Evolutionary conservation across 2,113 vertebrate species (phyloP).

Genomic region (Platanista minor): DNA sequence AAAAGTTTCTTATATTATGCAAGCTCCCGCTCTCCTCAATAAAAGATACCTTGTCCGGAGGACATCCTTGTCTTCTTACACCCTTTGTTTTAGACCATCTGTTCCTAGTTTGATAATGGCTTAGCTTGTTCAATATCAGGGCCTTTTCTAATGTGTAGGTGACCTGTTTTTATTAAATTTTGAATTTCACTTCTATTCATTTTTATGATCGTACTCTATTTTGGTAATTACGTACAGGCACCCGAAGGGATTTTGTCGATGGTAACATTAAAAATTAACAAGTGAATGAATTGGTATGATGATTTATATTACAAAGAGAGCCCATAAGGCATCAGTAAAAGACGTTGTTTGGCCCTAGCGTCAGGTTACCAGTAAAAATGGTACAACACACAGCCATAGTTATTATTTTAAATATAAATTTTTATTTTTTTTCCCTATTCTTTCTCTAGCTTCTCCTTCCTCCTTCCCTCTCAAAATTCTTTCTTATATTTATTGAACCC

Average conservation of each 20-base stretch:
- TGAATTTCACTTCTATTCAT: conserved; percentile 65
- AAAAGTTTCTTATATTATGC: background rate
- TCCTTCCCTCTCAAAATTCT: background rate
- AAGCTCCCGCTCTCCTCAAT: background rate
- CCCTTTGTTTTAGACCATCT: conserved; percentile 65
- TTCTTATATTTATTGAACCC: background rate
- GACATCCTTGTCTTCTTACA: conserved; percentile 30
- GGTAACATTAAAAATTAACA: conserved; percentile 71
- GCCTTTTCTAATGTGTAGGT: conserved; percentile 59
- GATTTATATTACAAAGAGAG: conserved; percentile 51
- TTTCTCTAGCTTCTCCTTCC: background rate
- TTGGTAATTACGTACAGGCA: conserved; percentile 58
- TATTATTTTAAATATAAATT: conserved; percentile 53
- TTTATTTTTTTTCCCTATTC: background rate
- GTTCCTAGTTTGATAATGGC: conserved; percentile 51
- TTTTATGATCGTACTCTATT: conserved; percentile 68
- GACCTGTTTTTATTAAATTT: conserved; percentile 69
- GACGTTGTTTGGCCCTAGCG: background rate
- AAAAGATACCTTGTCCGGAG: conserved; percentile 57
- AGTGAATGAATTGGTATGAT: conserved; percentile 47
- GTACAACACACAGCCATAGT: background rate
- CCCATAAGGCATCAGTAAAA: conserved; percentile 53
- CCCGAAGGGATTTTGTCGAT: conserved; percentile 53
- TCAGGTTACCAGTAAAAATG: conserved; percentile 5
- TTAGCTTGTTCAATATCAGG: conserved; percentile 54